Evolutionary conservation across 2,888 invertebrate species (phyloP).

Genomic region (Pogonocherus hispidulus): DNA sequence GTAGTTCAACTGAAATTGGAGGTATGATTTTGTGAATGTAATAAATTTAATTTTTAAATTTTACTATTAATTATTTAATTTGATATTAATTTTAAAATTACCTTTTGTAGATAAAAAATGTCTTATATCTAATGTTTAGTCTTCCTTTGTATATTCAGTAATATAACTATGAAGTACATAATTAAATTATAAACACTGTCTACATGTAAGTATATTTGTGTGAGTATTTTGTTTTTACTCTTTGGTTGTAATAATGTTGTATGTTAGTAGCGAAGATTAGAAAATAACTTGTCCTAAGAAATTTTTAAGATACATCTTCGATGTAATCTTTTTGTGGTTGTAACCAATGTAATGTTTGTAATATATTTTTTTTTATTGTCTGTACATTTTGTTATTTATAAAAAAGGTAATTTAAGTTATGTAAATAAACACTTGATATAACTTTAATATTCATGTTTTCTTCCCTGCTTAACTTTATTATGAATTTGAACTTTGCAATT

Average conservation of each 20-base stretch:
- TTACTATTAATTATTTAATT: no score
- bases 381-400: slow-evolving; percentile 34
- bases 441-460: slow-evolving; percentile 18
- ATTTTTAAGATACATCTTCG: slow-evolving; percentile 24
- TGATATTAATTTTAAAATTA: no score
- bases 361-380: slow-evolving; percentile 41
- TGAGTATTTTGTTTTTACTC: slow-evolving; percentile 8
- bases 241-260: slow-evolving; percentile 37
- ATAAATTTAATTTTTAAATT: no score
- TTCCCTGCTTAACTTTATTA: neutral
- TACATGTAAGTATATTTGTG: slow-evolving; percentile 16
- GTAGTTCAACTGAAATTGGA: no score
- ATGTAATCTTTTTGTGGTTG: slow-evolving; percentile 45
- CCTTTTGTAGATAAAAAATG: no score
- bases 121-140: neutral
- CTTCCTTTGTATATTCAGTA: slow-evolving; percentile 7
- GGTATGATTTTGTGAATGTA: no score
- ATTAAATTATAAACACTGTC: slow-evolving; percentile 15
- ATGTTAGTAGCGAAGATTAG: slow-evolving; percentile 26
- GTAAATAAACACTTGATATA: slow-evolving; percentile 39
- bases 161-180: slow-evolving; percentile 3
- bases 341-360: slow-evolving; percentile 33
- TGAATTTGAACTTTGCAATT: no score
- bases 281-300: slow-evolving; percentile 6
- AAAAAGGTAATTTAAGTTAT: slow-evolving; percentile 31